Percentiles rank a stretch among this genome's conserved stretches.
phyloP scores from a whole-genome alignment of 2,797 vertebrate genomes.

The Cyprinella venusta region DNA sequence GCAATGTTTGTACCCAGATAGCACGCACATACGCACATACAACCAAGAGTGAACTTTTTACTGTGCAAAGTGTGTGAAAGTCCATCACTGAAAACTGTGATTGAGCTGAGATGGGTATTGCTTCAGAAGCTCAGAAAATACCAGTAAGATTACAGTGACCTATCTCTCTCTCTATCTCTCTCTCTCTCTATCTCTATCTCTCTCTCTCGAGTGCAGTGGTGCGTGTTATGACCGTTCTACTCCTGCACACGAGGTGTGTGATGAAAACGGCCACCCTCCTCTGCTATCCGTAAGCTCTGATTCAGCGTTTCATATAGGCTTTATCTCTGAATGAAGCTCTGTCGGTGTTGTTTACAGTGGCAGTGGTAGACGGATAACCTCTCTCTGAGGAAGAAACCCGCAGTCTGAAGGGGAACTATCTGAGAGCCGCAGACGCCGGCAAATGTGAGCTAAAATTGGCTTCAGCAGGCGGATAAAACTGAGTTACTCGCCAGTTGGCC shows the following conservation, averaged over 20 bases:
- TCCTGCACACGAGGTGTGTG: conserved; percentile 43
- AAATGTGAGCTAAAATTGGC: background rate
- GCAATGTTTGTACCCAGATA: conserved; percentile 5
- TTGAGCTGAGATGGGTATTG: conserved; percentile 30
- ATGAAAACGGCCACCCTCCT: conserved; percentile 43
- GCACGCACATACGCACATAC: background rate
- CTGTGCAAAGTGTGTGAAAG: conserved; percentile 34
- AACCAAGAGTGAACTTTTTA: background rate
- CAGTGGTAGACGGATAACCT: conserved; percentile 21
- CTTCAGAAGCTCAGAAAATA: conserved; percentile 48
- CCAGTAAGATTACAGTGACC: conserved; percentile 51
- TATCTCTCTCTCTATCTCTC: conserved; percentile 40
- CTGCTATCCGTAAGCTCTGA: conserved; percentile 31
- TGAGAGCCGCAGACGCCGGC: background rate
- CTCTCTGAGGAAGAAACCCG: conserved; percentile 10
- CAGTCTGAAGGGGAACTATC: conserved; percentile 18
- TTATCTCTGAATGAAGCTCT: conserved; percentile 41
- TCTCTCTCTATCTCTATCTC: conserved; percentile 28
- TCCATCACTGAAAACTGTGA: conserved; percentile 30
- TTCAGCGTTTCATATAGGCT: conserved; percentile 37
- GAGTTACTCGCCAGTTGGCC: background rate
- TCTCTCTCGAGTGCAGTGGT: conserved; percentile 32
- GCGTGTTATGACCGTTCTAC: conserved; percentile 49
- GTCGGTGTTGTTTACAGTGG: conserved; percentile 44
- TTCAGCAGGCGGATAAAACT: background rate